A percentile compares a stretch with the other conserved stretches of the same genome.
Evolutionary conservation across 2,797 vertebrate species (phyloP).

Genomic region (Falco cherrug): DNA sequence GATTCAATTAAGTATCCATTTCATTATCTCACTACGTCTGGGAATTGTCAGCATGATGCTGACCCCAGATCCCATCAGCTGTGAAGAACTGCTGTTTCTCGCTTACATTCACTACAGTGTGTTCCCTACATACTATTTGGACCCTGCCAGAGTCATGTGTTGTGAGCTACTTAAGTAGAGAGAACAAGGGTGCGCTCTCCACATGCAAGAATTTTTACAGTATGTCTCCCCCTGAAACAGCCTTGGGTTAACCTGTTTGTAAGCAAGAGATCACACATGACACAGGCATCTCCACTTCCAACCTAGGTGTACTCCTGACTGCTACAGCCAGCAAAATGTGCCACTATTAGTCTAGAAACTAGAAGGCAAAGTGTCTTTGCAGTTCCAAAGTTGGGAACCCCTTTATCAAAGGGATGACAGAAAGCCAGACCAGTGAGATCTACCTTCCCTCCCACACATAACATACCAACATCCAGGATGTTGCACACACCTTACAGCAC

Average conservation of each 20-base stretch:
- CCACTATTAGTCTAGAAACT: background rate
- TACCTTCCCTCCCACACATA: background rate
- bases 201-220: background rate
- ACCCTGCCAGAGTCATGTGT: background rate
- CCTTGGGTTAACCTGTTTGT: background rate
- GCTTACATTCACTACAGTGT: background rate
- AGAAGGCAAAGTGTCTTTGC: background rate
- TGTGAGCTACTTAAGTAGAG: background rate
- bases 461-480: background rate
- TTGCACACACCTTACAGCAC: background rate
- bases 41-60: background rate
- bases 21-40: background rate
- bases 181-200: background rate
- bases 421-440: background rate
- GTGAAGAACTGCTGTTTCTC: background rate
- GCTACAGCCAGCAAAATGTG: background rate
- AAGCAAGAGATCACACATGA: background rate
- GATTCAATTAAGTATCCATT: background rate
- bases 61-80: background rate
- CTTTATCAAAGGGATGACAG: background rate
- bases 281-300: accelerated
- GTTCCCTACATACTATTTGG: background rate
- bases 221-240: background rate
- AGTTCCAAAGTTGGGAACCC: background rate
- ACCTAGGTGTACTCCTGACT: background rate